Percentiles rank a stretch among this genome's conserved stretches.
These are phyloP conservation scores for Nineta flava DNA, from an alignment of 2,888 invertebrate genomes.

Conservation along the genomic window DNA sequence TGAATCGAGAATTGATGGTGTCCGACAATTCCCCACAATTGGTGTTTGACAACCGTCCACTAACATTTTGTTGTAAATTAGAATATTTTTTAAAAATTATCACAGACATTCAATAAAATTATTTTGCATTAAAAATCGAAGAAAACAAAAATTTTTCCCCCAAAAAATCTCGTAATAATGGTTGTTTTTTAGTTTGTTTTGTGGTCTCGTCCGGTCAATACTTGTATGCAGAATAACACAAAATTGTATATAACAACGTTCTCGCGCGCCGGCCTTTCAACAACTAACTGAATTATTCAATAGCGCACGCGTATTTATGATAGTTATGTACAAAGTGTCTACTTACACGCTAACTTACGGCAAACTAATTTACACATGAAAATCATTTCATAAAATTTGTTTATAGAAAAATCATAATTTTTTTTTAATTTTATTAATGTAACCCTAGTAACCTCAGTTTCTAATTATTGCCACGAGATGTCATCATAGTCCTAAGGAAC, in stretches of 20 bases:
- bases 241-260: not conserved
- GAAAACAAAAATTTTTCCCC: not conserved
- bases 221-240: not conserved
- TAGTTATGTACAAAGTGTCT: too few relatives aligned
- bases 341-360: too few relatives aligned
- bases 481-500: too few relatives aligned
- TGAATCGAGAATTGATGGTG: conserved; percentile 38
- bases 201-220: not conserved
- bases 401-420: too few relatives aligned
- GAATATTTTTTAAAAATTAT: not conserved
- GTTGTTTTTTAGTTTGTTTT: too few relatives aligned
- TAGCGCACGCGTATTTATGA: not conserved
- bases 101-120: not conserved
- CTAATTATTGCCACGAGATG: too few relatives aligned
- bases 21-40: conserved; percentile 17
- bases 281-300: not conserved
- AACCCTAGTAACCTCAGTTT: too few relatives aligned
- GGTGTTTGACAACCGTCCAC: conserved; percentile 18
- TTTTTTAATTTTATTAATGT: too few relatives aligned
- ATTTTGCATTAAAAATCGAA: not conserved
- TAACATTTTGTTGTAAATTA: conserved; percentile 15
- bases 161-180: not conserved
- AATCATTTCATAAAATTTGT: too few relatives aligned
- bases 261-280: not conserved
- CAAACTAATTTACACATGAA: too few relatives aligned